Evolutionary conservation across 1,140 invertebrate species (phyloP).

Genomic region (Cotesia vestalis): DNA sequence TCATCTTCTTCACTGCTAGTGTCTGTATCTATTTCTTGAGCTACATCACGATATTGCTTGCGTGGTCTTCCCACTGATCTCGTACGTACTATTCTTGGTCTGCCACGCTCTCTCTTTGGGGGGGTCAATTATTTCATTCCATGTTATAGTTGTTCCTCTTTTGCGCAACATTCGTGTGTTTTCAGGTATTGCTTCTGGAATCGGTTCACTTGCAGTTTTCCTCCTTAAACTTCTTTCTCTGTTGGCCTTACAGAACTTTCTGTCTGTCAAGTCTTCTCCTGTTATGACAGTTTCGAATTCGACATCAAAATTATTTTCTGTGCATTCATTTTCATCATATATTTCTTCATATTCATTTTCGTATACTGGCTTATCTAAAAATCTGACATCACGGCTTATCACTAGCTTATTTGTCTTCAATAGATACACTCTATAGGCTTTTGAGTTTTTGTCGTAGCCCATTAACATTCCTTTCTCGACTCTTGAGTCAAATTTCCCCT

Average conservation of each 20-base stretch:
- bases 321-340: conserved; percentile 10
- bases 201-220: not conserved
- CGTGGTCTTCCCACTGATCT: conserved; percentile 32
- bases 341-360: conserved; percentile 31
- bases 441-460: conserved; percentile 24
- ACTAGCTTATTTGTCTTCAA: conserved; percentile 7
- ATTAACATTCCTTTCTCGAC: not conserved
- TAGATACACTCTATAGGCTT: conserved; percentile 24
- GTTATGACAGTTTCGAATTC: not conserved
- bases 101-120: conserved; percentile 20
- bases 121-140: not conserved
- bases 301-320: not conserved
- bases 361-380: conserved; percentile 12
- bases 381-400: conserved; percentile 30
- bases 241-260: not conserved
- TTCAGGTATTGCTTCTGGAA: not conserved
- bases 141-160: not conserved
- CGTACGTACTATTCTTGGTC: conserved; percentile 22
- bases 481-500: conserved; percentile 21
- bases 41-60: conserved; percentile 22
- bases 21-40: not conserved
- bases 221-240: not conserved
- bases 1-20: not conserved
- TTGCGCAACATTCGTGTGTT: conserved; percentile 6
- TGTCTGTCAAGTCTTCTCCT: conserved; percentile 5